Base-by-base conservation (phyloP, 2,888 invertebrate species). In the Drosophila maculinotata region DNA sequence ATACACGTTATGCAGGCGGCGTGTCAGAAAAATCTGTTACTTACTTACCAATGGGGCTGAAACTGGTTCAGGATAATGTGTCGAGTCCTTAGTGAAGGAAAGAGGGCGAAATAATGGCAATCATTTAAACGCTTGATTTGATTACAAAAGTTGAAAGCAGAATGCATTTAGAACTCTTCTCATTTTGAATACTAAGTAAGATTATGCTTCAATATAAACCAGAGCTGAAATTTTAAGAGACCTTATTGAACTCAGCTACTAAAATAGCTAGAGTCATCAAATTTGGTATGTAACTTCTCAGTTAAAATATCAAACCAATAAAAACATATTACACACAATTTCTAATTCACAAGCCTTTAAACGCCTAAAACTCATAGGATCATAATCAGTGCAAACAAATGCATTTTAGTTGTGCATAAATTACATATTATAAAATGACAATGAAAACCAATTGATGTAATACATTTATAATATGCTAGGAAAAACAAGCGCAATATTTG, bases 1-100 rank as follows among this genome's bases (percentile, higher is more conserved):
- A 54, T 76, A 54, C 68, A 60, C 78, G 63, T 69, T 70, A 71
- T 69, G 73, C 69, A 56, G 78, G 68, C 80, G 53, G 74, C 65
- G 82, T 84, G 90, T 90, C 90, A 89, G 76, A 81, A 89, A 89
- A 90, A 90, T 89, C 71, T 90, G 90, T 90, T 89, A 89, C 89
- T 79, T 60, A 67, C 69, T 69, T 62, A 54, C 47, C 56, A 60
- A 49, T 65, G 52, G 54, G 52, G 53, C 53, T 51, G 47, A 41
- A 58, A 65, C 62, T 48, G 57, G 44, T 48, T 35, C 20, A 49
- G 58, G 35, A 54, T 51, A 69, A 72, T 66, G 47, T 52, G 58
- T 42, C 56, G 54, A 66, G 42, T 69, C 31, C 51, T 60, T 58
- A 36, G 12, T 10, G 9, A 20, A 48, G 3, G 9, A n/a, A 10